Base-by-base conservation (phyloP, 92 coral and sea anemone species). In the Parazoanthus atlanticus region DNA sequence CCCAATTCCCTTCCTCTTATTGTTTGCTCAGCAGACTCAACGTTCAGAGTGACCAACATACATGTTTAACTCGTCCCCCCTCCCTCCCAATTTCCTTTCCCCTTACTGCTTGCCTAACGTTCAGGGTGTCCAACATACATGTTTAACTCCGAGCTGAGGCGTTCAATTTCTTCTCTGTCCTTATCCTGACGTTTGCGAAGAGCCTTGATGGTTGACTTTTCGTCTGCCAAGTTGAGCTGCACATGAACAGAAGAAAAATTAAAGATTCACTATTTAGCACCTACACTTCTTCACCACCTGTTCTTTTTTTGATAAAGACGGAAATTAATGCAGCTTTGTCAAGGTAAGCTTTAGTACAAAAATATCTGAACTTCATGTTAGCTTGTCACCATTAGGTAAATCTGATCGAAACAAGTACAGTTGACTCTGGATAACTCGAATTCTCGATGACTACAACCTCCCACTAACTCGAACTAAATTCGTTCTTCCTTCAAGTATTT, bases 171-270 rank as follows among this genome's bases (percentile, higher is more conserved):
- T 41, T 88, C 93, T 76, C 95, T 90, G 83, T 97, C 99, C 73
- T 97, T 97, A 58, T 95, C 99, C 85, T 97, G 99, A 29, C 95
- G 98, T 85, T 97, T 97, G 33, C 99, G 96, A 66, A 97, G 90
- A 7, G 99, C 97, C 84, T 97, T 97, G 29, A 94, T 91, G 54
- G 99, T 93, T 0, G 99, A 95, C 91, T 90, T 97, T 81, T 97
- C 99, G 78, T 97, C 99, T 66, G 97, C 99, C 46, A 95, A 89
- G 82, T 97, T 98, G 77, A 97, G 91, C 99, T 97, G 86, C 30
- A 82, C 64, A 30, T 12, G 26, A 72, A 31, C 29, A 33, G 31
- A 67, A 15, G 49, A 31, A 32, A 54, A 52, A 13, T 13, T 25
- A 56, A 61, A 61, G 28, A 61, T 23, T 25, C 28, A 9, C 17